phyloP scores from a whole-genome alignment of 1,140 invertebrate species.

The Rhagoletis pomonella region DNA sequence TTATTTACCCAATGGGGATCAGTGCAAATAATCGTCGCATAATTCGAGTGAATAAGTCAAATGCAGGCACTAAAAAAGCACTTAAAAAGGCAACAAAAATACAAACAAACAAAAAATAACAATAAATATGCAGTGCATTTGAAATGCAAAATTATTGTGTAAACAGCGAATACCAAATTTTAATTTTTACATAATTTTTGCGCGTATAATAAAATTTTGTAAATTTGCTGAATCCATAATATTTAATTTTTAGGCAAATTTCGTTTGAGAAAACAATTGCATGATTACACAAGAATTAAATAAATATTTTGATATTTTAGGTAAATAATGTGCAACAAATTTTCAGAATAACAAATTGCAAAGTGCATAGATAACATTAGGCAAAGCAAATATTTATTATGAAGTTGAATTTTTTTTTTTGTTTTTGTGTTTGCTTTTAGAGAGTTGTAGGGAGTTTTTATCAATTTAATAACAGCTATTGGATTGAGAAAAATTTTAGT shows the following conservation, averaged over 20 bases:
- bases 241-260: not conserved
- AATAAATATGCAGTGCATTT: not conserved
- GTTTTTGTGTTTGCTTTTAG: too few relatives aligned
- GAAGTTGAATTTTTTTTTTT: too few relatives aligned
- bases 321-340: too few relatives aligned
- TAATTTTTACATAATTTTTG: too few relatives aligned
- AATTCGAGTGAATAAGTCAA: slow-evolving; percentile 20
- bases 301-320: too few relatives aligned
- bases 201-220: not conserved
- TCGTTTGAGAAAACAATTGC: not conserved
- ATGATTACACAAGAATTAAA: too few relatives aligned
- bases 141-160: not conserved
- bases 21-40: slow-evolving; percentile 7
- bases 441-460: too few relatives aligned
- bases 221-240: slow-evolving; percentile 4
- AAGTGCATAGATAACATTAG: not conserved
- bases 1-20: slow-evolving; percentile 18
- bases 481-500: too few relatives aligned
- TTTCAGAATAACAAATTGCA: too few relatives aligned
- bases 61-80: not conserved
- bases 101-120: not conserved
- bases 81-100: not conserved
- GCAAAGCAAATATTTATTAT: too few relatives aligned
- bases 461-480: too few relatives aligned
- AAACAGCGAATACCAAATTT: not conserved